These are phyloP conservation scores for Gopherus evgoodei DNA, from an alignment of 2,113 vertebrate genomes.

Conservation along the genomic window DNA sequence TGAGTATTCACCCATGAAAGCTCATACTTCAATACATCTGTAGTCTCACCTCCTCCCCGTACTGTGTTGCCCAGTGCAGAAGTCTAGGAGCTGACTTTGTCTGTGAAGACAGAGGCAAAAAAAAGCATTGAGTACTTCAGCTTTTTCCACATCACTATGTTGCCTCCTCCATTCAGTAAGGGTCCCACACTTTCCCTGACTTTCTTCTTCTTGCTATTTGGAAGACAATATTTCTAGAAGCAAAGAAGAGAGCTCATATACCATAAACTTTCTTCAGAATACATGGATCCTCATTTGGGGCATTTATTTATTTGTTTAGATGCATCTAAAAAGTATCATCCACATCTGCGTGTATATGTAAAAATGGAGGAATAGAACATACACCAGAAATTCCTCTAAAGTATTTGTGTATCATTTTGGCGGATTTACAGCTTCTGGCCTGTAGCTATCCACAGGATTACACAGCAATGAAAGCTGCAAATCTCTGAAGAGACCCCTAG, in stretches of 20 bases:
- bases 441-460: not conserved
- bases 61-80: too few species aligned
- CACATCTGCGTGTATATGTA: not conserved
- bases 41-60: too few species aligned
- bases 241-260: not conserved
- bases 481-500: not conserved
- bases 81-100: too few species aligned
- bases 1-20: too few species aligned
- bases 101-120: too few species aligned
- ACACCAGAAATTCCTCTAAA: too few species aligned
- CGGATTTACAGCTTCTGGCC: not conserved
- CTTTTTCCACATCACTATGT: too few species aligned
- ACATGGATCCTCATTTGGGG: not conserved
- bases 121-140: too few species aligned
- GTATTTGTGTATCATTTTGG: not conserved
- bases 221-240: not conserved
- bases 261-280: not conserved
- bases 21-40: too few species aligned
- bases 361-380: not conserved
- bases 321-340: not conserved
- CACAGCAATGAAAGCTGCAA: not conserved
- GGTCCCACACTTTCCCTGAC: too few species aligned
- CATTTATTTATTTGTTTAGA: not conserved
- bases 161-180: too few species aligned
- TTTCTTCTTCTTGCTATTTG: not conserved